A percentile compares a stretch with the other conserved stretches of the same genome.
These are phyloP conservation scores for Enteromius argenteus DNA, from an alignment of 2,797 vertebrate genomes.

Conservation along the genomic window DNA sequence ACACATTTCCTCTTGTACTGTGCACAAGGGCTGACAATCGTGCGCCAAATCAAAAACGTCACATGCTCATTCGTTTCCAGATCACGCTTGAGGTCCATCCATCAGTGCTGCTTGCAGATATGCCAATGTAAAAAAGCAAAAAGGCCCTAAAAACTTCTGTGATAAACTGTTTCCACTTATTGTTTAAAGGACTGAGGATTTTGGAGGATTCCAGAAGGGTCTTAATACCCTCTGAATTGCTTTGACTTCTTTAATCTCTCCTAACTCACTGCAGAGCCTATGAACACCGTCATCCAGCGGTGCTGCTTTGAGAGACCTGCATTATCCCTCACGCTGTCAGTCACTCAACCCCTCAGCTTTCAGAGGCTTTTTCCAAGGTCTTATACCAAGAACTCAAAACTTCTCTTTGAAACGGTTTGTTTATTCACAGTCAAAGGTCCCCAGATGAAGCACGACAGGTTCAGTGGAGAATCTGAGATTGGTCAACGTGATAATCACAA, in stretches of 20 bases:
- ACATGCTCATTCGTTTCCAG: slow-evolving; percentile 36
- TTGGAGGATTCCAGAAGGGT: slow-evolving; percentile 62
- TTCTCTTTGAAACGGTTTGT: background rate
- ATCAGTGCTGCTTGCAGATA: slow-evolving; percentile 60
- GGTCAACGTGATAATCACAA: slow-evolving; percentile 18
- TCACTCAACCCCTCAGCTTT: slow-evolving; percentile 5
- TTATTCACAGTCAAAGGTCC: slow-evolving; percentile 9
- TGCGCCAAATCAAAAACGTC: background rate
- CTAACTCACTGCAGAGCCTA: slow-evolving; percentile 56
- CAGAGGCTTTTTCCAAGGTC: slow-evolving; percentile 18
- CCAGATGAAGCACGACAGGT: slow-evolving; percentile 21
- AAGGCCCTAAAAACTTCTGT: slow-evolving; percentile 51
- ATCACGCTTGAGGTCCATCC: slow-evolving; percentile 42
- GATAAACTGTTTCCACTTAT: slow-evolving; percentile 66
- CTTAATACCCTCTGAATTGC: slow-evolving; percentile 59
- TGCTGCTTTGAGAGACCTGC: slow-evolving; percentile 30
- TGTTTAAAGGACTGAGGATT: slow-evolving; percentile 59
- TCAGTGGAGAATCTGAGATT: slow-evolving; percentile 14
- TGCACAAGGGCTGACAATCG: background rate
- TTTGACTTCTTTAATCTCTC: slow-evolving; percentile 53
- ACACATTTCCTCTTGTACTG: background rate
- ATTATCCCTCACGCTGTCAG: slow-evolving; percentile 29
- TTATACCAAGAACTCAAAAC: slow-evolving; percentile 17
- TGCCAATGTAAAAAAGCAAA: slow-evolving; percentile 49
- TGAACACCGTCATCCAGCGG: slow-evolving; percentile 59